A percentile compares a stretch with the other conserved stretches of the same genome.
Conservation (phyloP, 2,888 invertebrate species). For the Atethmia centrago region DNA sequence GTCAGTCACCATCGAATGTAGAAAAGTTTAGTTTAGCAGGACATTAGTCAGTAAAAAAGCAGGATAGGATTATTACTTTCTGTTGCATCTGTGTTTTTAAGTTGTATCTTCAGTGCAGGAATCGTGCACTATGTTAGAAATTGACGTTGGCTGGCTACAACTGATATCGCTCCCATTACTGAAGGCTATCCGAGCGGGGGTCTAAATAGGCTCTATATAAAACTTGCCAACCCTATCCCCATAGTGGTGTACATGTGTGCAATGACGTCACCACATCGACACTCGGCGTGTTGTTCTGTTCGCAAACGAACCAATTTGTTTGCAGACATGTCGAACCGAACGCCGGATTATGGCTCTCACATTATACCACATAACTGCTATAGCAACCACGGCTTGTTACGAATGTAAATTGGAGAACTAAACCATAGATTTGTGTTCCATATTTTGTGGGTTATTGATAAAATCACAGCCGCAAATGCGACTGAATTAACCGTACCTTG, state of each 20-base stretch:
- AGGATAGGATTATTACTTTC: neutral
- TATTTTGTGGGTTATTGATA: constrained; percentile 21
- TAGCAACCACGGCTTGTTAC: constrained; percentile 21
- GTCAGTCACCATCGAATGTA: constrained; percentile 3
- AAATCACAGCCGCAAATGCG: neutral
- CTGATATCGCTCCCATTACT: neutral
- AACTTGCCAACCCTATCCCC: constrained; percentile 38
- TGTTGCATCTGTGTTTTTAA: neutral
- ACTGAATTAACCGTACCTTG: neutral
- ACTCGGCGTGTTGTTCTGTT: constrained; percentile 42
- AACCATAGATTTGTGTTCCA: constrained; percentile 30
- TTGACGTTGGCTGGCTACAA: neutral
- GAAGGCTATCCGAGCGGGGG: neutral
- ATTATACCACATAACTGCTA: constrained; percentile 46
- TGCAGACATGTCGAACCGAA: constrained; percentile 55
- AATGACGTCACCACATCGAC: constrained; percentile 54
- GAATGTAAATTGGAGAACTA: constrained; percentile 45
- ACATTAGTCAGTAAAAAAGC: neutral
- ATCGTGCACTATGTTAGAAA: neutral
- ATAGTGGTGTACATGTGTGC: constrained; percentile 30
- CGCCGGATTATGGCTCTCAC: constrained; percentile 47
- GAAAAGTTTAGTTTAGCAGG: neutral
- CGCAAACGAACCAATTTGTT: constrained; percentile 64
- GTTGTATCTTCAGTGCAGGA: neutral
- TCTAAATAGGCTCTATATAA: neutral